phyloP scores from a whole-genome alignment of 37 sponge, comb jelly and placozoan genomes.

The Dysidea cf. avara region DNA sequence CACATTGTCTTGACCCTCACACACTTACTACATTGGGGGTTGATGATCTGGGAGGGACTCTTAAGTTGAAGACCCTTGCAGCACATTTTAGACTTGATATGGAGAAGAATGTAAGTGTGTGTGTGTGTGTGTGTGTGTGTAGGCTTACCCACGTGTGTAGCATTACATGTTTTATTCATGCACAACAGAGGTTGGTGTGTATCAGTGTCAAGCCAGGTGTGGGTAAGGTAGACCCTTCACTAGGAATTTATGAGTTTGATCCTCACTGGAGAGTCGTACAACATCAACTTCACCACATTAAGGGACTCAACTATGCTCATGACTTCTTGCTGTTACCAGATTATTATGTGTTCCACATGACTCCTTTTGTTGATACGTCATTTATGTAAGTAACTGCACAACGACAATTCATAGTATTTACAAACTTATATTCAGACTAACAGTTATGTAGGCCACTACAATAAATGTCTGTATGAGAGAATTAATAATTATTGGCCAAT shows the following conservation, averaged over 20 bases:
- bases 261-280: slow-evolving; percentile 51
- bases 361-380: slow-evolving; percentile 65
- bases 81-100: slow-evolving; percentile 88
- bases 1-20: slow-evolving; percentile 81
- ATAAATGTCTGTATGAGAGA: too few relatives aligned
- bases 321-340: slow-evolving; percentile 81
- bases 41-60: slow-evolving; percentile 61
- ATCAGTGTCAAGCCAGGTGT: slow-evolving; percentile 56
- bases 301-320: slow-evolving; percentile 88
- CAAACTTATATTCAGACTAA: too few relatives aligned
- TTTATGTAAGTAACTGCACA: slow-evolving; percentile 4
- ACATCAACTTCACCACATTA: slow-evolving; percentile 54
- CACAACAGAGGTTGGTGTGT: slow-evolving; percentile 61
- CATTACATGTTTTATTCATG: background rate
- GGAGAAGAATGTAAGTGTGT: slow-evolving; percentile 41
- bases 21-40: slow-evolving; percentile 72
- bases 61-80: slow-evolving; percentile 58
- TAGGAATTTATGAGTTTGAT: slow-evolving; percentile 84
- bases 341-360: slow-evolving; percentile 90
- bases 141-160: background rate
- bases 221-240: slow-evolving; percentile 39
- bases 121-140: slow-evolving; percentile 2
- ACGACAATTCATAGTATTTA: too few relatives aligned
- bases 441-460: too few relatives aligned
- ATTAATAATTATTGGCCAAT: too few relatives aligned